phyloP scores from a whole-genome alignment of 1,140 invertebrate species.

The Odontomachus brunneus region DNA sequence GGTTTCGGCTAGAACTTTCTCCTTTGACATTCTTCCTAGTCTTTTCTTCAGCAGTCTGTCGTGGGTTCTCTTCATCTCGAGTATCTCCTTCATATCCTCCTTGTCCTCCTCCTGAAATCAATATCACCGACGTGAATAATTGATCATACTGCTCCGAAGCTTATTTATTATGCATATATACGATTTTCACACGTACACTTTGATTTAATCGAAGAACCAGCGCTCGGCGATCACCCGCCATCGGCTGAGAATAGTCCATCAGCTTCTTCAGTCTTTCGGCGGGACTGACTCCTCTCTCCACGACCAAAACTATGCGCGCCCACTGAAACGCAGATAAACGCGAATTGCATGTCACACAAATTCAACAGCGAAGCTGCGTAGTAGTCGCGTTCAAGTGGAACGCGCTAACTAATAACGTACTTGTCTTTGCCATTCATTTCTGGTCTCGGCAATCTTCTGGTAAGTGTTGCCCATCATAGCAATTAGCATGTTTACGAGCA shows the following conservation, averaged over 20 bases:
- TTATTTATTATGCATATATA: too few species aligned
- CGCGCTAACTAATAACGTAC: conserved; percentile 82
- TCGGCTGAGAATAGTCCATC: conserved; percentile 97
- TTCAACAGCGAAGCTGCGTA: not conserved
- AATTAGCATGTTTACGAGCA: conserved; percentile 99
- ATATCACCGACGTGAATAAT: not conserved
- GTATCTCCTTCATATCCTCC: conserved; percentile 96
- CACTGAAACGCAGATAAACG: conserved; percentile 88
- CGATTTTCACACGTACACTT: conserved; percentile 86
- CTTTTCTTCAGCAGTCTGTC: conserved; percentile 90
- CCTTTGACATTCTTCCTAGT: conserved; percentile 77
- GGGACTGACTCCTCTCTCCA: conserved; percentile 97
- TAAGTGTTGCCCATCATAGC: conserved; percentile 99
- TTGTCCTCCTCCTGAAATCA: conserved; percentile 92
- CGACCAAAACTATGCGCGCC: conserved; percentile 98
- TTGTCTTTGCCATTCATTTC: conserved; percentile 99
- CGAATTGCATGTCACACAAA: not conserved
- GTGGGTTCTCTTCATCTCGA: conserved; percentile 95
- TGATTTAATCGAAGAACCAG: conserved; percentile 94
- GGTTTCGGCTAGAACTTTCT: conserved; percentile 43
- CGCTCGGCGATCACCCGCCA: conserved; percentile 95
- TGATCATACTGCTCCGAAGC: too few species aligned
- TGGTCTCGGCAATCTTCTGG: conserved; percentile 97
- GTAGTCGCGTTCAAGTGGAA: not conserved
- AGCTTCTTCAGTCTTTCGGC: conserved; percentile 93